Conservation (phyloP, 2,113 vertebrate species). For the Sceloporus tristichus region DNA sequence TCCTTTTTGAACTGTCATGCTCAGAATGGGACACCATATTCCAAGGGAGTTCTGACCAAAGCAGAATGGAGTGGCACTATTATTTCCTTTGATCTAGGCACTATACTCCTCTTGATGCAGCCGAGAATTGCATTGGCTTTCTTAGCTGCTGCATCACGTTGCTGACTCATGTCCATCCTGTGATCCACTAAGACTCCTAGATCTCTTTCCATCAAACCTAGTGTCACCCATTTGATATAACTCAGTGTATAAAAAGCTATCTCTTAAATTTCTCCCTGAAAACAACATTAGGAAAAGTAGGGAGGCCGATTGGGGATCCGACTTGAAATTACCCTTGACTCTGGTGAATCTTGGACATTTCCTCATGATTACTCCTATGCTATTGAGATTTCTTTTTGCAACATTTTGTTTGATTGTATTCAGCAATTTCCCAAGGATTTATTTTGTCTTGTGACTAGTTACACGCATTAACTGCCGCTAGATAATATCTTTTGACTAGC, state of each 20-base stretch:
- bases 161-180: too few species aligned
- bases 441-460: constrained; percentile 68
- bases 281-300: not conserved
- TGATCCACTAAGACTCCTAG: too few species aligned
- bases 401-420: not conserved
- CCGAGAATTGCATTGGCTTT: too few species aligned
- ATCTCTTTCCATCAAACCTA: too few species aligned
- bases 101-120: too few species aligned
- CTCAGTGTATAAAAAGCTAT: not conserved
- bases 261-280: not conserved
- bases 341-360: not conserved
- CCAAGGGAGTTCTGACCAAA: too few species aligned
- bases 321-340: not conserved
- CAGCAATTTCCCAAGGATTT: constrained; percentile 63
- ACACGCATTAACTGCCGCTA: constrained; percentile 63
- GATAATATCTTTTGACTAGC: constrained; percentile 71
- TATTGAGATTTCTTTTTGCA: not conserved
- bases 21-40: too few species aligned
- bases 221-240: too few species aligned
- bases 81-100: too few species aligned
- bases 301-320: not conserved
- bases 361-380: not conserved
- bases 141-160: too few species aligned
- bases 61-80: too few species aligned
- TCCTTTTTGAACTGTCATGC: too few species aligned